Conservation (phyloP, 2,113 vertebrate species). For the Bothrops jararaca region DNA sequence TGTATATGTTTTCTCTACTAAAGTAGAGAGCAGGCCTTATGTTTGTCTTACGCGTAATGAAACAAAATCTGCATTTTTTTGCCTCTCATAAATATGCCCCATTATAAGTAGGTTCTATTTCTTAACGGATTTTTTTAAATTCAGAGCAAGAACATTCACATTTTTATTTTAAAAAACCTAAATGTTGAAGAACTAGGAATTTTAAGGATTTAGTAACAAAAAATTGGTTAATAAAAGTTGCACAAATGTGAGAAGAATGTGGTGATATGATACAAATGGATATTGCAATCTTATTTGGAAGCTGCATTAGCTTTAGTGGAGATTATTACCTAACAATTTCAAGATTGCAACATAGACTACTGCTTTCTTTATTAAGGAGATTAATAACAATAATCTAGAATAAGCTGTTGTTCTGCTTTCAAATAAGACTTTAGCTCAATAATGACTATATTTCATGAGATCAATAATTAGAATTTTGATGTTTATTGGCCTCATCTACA, state of each 20-base stretch:
- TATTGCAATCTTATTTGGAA: neutral
- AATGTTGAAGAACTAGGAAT: neutral
- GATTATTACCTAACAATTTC: neutral
- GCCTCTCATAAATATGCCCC: neutral
- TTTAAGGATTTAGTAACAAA: neutral
- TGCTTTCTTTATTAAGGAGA: neutral
- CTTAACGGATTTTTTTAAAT: neutral
- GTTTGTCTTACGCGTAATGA: neutral
- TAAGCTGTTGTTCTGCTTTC: neutral
- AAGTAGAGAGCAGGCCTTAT: neutral
- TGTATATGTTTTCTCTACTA: neutral
- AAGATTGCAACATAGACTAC: neutral
- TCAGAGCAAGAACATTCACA: neutral
- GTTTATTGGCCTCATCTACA: neutral
- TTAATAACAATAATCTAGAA: neutral
- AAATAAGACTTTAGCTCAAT: neutral
- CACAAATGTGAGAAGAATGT: neutral
- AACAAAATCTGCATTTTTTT: neutral
- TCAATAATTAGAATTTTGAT: neutral
- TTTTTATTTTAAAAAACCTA: neutral
- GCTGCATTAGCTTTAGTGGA: neutral
- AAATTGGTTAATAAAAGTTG: neutral
- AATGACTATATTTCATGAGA: neutral
- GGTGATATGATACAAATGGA: neutral
- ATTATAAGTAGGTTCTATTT: neutral